Conservation (phyloP, 2,113 vertebrate genomes). For the Percina caprodes region DNA sequence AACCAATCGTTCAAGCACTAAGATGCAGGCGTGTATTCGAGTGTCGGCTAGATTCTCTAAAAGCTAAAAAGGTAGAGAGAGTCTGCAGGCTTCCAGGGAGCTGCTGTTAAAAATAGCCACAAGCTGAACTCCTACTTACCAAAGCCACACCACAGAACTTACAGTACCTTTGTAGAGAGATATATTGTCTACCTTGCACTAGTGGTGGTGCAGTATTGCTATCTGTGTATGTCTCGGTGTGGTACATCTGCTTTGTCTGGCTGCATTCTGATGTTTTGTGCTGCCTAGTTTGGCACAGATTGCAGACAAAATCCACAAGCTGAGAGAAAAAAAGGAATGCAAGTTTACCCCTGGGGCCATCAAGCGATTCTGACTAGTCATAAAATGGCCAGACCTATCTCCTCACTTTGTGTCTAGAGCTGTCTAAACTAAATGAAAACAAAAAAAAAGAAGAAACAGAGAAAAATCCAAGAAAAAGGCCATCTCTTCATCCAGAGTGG, state of each 20-base stretch:
- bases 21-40: neutral
- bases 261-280: slow-evolving; percentile 37
- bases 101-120: slow-evolving; percentile 77
- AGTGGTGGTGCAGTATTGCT: slow-evolving; percentile 42
- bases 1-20: neutral
- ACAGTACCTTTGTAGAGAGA: slow-evolving; percentile 41
- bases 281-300: slow-evolving; percentile 46
- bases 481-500: neutral
- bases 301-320: slow-evolving; percentile 47
- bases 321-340: slow-evolving; percentile 31
- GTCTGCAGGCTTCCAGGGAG: slow-evolving; percentile 49
- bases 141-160: slow-evolving; percentile 57
- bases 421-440: slow-evolving; percentile 9
- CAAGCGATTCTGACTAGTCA: slow-evolving; percentile 29
- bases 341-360: slow-evolving; percentile 20
- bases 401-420: slow-evolving; percentile 1
- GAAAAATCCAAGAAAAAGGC: neutral
- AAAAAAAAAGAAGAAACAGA: neutral
- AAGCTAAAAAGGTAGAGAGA: slow-evolving; percentile 32
- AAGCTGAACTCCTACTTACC: slow-evolving; percentile 66
- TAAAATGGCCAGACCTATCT: slow-evolving; percentile 42
- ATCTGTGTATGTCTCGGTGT: slow-evolving; percentile 55
- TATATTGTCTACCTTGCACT: slow-evolving; percentile 44
- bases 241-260: slow-evolving; percentile 56
- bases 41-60: slow-evolving; percentile 10